Evolutionary conservation across 23 tunicate genomes (phyloP).

Genomic region (Halocynthia roretzi): DNA sequence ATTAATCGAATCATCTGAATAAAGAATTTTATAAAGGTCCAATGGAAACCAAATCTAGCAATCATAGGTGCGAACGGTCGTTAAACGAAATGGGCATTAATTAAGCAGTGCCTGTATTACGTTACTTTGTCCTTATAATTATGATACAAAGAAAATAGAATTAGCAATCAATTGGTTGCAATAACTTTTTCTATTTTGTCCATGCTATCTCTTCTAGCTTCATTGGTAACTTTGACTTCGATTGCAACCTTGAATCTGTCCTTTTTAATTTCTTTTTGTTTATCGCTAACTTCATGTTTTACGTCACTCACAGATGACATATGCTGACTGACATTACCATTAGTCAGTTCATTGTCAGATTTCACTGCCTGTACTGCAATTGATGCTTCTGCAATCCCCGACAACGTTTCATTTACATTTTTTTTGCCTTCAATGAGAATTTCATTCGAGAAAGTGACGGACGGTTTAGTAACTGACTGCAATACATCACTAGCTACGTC

Average conservation of each 20-base stretch:
- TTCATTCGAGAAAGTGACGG: background rate
- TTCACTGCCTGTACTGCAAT: background rate
- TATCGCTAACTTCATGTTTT: background rate
- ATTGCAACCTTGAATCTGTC: slow-evolving; percentile 19
- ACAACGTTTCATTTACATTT: background rate
- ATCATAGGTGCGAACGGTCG: too few relatives aligned
- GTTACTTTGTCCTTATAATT: too few relatives aligned
- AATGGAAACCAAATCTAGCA: too few relatives aligned
- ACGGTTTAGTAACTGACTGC: background rate
- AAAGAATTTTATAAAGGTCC: too few relatives aligned
- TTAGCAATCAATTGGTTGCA: background rate
- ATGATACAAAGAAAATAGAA: too few relatives aligned
- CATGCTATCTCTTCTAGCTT: slow-evolving; percentile 12
- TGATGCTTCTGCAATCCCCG: background rate
- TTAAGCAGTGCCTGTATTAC: too few relatives aligned
- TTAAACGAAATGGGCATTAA: too few relatives aligned
- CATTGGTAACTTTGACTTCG: slow-evolving; percentile 28
- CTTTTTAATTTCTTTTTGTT: background rate
- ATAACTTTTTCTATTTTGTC: slow-evolving; percentile 11
- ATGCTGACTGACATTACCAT: slow-evolving; percentile 2
- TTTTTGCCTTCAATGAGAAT: background rate
- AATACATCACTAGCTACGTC: background rate
- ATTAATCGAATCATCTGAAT: too few relatives aligned
- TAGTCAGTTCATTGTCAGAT: background rate
- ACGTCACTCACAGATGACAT: slow-evolving; percentile 4